Evolutionary conservation across 1,140 invertebrate genomes (phyloP).

Genomic region (Lasioglossum albipes): DNA sequence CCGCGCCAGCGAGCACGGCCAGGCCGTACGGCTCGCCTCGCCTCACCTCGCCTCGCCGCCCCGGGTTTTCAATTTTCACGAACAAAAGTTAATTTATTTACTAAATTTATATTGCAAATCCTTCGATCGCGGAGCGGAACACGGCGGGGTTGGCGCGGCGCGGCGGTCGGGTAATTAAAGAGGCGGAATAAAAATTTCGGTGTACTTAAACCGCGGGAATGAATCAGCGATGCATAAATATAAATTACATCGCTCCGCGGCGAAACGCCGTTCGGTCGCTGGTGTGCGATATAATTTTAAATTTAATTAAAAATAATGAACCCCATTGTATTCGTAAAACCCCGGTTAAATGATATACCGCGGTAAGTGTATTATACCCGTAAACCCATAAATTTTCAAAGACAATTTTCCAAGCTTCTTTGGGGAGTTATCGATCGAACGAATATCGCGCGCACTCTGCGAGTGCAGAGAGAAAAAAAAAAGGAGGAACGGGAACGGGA

Average conservation of each 20-base stretch:
- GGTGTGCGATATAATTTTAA: slow-evolving; percentile 63
- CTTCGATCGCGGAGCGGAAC: slow-evolving; percentile 33
- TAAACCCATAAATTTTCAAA: slow-evolving; percentile 56
- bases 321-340: slow-evolving; percentile 62
- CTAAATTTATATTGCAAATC: slow-evolving; percentile 63
- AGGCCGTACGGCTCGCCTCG: background rate
- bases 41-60: too few relatives aligned
- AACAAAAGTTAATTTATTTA: slow-evolving; percentile 67
- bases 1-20: too few relatives aligned
- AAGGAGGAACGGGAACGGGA: background rate
- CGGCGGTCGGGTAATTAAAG: slow-evolving; percentile 61
- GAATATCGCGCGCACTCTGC: slow-evolving; percentile 1
- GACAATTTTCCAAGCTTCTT: slow-evolving; percentile 50
- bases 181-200: slow-evolving; percentile 56
- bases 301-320: slow-evolving; percentile 67
- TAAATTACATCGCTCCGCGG: slow-evolving; percentile 60
- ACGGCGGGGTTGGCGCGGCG: background rate
- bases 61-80: slow-evolving; percentile 54
- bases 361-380: slow-evolving; percentile 60
- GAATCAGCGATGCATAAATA: slow-evolving; percentile 65
- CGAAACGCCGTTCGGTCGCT: slow-evolving; percentile 56
- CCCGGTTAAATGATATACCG: slow-evolving; percentile 61
- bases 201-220: slow-evolving; percentile 64
- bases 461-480: background rate
- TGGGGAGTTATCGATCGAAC: slow-evolving; percentile 48